These are phyloP conservation scores for Gymnarchus niloticus DNA, from an alignment of 2,113 vertebrate species.

Conservation along the genomic window DNA sequence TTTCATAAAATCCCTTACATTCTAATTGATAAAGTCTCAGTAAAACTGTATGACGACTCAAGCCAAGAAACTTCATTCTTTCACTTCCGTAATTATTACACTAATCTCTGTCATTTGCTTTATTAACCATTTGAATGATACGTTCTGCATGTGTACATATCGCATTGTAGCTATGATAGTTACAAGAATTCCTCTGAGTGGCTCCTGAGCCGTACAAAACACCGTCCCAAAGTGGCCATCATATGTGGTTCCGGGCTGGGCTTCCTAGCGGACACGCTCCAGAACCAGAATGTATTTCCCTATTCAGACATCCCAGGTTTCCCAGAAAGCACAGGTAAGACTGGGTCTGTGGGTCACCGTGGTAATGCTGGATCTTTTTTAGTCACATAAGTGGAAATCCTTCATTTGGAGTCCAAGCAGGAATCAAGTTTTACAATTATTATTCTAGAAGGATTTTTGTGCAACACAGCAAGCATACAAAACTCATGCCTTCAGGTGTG, in stretches of 20 bases:
- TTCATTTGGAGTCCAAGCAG: too few relatives aligned
- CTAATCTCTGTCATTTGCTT: not conserved
- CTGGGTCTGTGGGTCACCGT: not conserved
- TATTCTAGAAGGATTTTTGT: not conserved
- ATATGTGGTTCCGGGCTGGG: constrained; percentile 73
- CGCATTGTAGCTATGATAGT: constrained; percentile 59
- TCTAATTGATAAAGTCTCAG: not conserved
- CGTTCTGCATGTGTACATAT: not conserved
- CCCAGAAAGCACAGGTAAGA: constrained; percentile 68
- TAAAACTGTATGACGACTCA: not conserved
- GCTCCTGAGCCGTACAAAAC: constrained; percentile 59
- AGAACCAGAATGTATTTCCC: constrained; percentile 57
- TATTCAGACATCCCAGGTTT: constrained; percentile 71
- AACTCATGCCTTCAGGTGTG: not conserved
- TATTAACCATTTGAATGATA: not conserved
- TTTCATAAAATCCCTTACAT: not conserved
- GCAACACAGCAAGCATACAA: not conserved
- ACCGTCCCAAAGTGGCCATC: constrained; percentile 68
- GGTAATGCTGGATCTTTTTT: not conserved
- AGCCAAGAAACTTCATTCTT: not conserved
- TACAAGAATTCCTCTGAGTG: constrained; percentile 70
- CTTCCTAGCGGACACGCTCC: constrained; percentile 62
- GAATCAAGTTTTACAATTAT: too few relatives aligned
- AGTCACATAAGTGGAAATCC: not conserved
- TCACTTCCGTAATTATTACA: not conserved